These are phyloP conservation scores for Kryptolebias marmoratus DNA, from an alignment of 2,113 vertebrate genomes.

Conservation along the genomic window DNA sequence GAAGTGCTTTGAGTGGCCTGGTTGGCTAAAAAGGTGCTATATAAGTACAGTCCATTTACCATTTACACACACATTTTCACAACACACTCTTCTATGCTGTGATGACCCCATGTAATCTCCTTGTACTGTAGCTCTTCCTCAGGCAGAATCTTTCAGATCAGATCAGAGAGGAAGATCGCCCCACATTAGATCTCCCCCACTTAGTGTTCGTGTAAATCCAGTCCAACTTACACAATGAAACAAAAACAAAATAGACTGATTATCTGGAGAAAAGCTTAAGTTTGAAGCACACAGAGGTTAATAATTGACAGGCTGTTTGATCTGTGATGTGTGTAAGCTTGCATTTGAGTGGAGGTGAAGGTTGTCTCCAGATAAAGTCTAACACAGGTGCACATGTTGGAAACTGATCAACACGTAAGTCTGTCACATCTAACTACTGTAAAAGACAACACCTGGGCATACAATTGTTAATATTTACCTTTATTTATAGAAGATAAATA, in stretches of 20 bases:
- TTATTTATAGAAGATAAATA: too few species aligned
- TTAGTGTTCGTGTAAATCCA: not conserved
- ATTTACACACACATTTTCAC: too few species aligned
- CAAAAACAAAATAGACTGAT: not conserved
- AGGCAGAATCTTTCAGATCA: not conserved
- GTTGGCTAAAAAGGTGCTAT: too few species aligned
- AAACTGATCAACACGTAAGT: too few species aligned
- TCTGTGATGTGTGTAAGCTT: slow-evolving; percentile 37
- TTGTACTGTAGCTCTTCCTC: too few species aligned
- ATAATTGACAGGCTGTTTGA: slow-evolving; percentile 69
- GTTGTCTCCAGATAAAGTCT: slow-evolving; percentile 65
- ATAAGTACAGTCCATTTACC: too few species aligned
- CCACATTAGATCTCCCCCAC: not conserved
- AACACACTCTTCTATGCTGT: too few species aligned
- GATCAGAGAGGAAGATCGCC: not conserved
- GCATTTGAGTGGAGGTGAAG: slow-evolving; percentile 66
- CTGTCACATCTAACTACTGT: too few species aligned
- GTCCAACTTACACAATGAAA: not conserved
- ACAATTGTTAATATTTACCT: too few species aligned
- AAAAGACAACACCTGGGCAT: too few species aligned
- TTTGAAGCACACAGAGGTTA: slow-evolving; percentile 49
- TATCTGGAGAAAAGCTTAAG: slow-evolving; percentile 24
- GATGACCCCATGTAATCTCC: too few species aligned
- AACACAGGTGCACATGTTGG: slow-evolving; percentile 38
- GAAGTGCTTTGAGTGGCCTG: too few species aligned